These are phyloP conservation scores for Limnephilus lunatus DNA, from an alignment of 2,888 invertebrate genomes.

Conservation along the genomic window DNA sequence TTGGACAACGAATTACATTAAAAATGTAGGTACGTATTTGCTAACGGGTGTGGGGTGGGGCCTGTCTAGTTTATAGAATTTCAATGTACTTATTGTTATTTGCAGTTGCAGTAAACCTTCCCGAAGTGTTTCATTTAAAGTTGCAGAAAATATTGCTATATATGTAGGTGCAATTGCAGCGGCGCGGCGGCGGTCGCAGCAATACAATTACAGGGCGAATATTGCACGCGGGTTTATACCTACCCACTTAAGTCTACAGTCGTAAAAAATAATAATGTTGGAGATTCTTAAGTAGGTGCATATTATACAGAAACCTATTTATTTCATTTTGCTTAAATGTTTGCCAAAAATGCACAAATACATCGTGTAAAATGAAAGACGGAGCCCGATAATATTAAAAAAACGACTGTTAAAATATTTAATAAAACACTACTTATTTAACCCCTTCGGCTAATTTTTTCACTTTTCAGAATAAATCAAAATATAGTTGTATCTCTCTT, in stretches of 20 bases:
- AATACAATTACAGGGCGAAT: neutral
- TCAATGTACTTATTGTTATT: neutral
- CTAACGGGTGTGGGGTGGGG: neutral
- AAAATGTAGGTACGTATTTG: neutral
- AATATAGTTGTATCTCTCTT: too few relatives aligned
- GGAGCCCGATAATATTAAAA: too few relatives aligned
- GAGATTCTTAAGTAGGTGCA: neutral
- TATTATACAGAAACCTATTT: too few relatives aligned
- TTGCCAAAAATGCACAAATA: too few relatives aligned
- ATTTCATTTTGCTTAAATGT: too few relatives aligned
- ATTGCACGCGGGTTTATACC: neutral
- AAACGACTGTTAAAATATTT: too few relatives aligned
- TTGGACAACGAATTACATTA: too few relatives aligned
- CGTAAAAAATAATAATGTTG: neutral
- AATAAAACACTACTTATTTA: too few relatives aligned
- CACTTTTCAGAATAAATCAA: too few relatives aligned
- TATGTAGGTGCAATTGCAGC: neutral
- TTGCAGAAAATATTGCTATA: neutral
- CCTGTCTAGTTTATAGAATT: neutral
- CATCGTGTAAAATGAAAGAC: too few relatives aligned
- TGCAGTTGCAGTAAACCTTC: neutral
- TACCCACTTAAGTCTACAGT: neutral
- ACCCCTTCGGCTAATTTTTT: too few relatives aligned
- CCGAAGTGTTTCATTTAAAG: conserved; percentile 18
- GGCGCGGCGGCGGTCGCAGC: neutral